Evolutionary conservation across 2,113 vertebrate genomes (phyloP), one percentile per base, ranked within the genome.

Genomic region (Balaeniceps rex): DNA sequence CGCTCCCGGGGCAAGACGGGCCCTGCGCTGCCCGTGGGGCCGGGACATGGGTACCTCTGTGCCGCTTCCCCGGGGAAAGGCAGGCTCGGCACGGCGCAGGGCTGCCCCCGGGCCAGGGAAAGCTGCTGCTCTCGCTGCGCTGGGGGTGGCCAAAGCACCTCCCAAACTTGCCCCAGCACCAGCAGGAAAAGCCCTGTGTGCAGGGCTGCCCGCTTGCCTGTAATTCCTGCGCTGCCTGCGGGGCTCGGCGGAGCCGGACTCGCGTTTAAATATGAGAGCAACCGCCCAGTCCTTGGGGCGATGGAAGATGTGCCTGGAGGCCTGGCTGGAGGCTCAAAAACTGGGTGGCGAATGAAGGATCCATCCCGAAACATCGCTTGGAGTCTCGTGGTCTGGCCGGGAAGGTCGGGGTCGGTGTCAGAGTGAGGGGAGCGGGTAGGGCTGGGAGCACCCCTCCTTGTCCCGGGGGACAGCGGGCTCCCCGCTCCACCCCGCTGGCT

Each of bases 181-280:
- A 58, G 44, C 49, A 34, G 44, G 7, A 68, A 19, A 13, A 46
- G 60, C 36, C 52, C 47, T 15, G 1, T 2, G 8, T 4, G 16
- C 42, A 6, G 28, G 33, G 33, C 46, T 60, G 63, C 25, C 19
- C 0, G 0, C 19, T 42, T 11, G 44, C 8, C 28, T 1, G 0
- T 7, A 29, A 12, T 16, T 23, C 42, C 31, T 1, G 2, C 1
- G 1, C 29, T 15, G 54, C 74, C 65, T 7, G 13, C 1, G 8
- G 34, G 19, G 4, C 10, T 25, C 8, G 4, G 42, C 14, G 40
- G 38, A 87, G n/a, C 36, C 1, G 0, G 14, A 16, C 16, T 31
- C 5, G 1, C 6, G 0, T 9, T 51, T 7, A 31, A 52, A 22
- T 4, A 8, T 2, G 3, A 49, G 28, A 65, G 11, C n/a, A 29